Percentiles rank a stretch among this genome's conserved stretches.
Evolutionary conservation across 2,113 vertebrate genomes (phyloP).

Genomic region (Megaptera novaeangliae): DNA sequence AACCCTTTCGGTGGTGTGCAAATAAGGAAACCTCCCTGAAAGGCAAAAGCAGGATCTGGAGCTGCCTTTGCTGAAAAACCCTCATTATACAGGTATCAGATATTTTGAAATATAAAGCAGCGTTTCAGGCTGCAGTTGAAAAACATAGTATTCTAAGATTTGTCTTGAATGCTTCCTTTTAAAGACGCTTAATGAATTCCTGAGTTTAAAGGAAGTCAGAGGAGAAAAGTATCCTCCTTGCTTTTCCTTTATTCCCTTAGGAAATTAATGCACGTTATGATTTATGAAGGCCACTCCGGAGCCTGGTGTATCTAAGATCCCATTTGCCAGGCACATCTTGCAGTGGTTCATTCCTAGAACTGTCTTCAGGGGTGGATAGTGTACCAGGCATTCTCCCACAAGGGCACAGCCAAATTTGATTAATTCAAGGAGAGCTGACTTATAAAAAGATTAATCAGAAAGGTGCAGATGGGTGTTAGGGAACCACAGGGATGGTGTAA

Average conservation of each 20-base stretch:
- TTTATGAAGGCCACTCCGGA: slow-evolving; percentile 36
- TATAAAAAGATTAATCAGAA: background rate
- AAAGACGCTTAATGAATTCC: slow-evolving; percentile 57
- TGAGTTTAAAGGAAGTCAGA: background rate
- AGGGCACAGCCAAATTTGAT: background rate
- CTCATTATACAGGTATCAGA: slow-evolving; percentile 51
- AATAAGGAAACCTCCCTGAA: slow-evolving; percentile 46
- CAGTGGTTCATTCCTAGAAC: background rate
- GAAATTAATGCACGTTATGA: background rate
- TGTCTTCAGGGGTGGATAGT: background rate
- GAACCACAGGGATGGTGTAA: background rate
- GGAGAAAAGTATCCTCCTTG: background rate
- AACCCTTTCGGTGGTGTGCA: slow-evolving; percentile 31
- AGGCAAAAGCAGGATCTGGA: slow-evolving; percentile 18
- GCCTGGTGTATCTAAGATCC: background rate
- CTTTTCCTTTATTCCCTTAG: background rate
- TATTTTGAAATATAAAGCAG: slow-evolving; percentile 52
- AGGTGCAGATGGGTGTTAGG: background rate
- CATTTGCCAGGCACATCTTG: background rate
- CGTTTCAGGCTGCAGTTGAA: slow-evolving; percentile 31
- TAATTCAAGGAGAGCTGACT: background rate
- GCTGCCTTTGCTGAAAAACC: background rate
- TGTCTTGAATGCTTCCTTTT: slow-evolving; percentile 25
- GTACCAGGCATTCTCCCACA: background rate
- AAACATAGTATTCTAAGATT: slow-evolving; percentile 43